Conservation (phyloP, 1,140 invertebrate genomes). For the Caenorhabditis inopinata region DNA sequence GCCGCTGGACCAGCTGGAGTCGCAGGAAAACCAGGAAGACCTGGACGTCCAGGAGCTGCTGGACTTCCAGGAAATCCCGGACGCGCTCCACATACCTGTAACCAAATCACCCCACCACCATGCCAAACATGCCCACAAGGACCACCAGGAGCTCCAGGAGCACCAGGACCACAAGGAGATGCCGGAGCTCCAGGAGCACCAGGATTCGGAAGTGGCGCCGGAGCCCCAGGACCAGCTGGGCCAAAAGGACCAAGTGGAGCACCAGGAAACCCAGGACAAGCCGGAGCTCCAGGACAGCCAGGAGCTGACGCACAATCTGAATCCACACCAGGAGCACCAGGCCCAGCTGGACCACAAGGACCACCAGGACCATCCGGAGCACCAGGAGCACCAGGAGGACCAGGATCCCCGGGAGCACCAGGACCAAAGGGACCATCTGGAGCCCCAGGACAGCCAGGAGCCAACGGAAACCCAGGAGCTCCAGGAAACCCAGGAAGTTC, state of each 20-base stretch:
- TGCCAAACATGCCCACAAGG: constrained; percentile 28
- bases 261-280: constrained; percentile 4
- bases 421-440: constrained; percentile 19
- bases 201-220: neutral
- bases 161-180: constrained; percentile 25
- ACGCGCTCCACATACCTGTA: too few species aligned
- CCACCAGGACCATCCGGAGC: constrained; percentile 22
- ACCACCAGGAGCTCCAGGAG: constrained; percentile 37
- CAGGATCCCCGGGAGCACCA: neutral
- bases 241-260: constrained; percentile 36
- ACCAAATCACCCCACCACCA: too few species aligned
- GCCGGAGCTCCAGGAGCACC: constrained; percentile 22
- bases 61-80: constrained; percentile 25
- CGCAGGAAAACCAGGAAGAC: constrained; percentile 29
- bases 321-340: neutral
- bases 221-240: constrained; percentile 32
- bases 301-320: constrained; percentile 19
- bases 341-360: constrained; percentile 10
- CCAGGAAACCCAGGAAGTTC: constrained; percentile 6
- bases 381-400: constrained; percentile 9
- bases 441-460: constrained; percentile 9
- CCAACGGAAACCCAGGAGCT: neutral
- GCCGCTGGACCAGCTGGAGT: constrained; percentile 18
- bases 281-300: neutral
- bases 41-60: constrained; percentile 22